Evolutionary conservation across 2,888 invertebrate genomes (phyloP), one percentile per base, ranked within the genome.

Genomic region (Chymomyza procnemis): DNA sequence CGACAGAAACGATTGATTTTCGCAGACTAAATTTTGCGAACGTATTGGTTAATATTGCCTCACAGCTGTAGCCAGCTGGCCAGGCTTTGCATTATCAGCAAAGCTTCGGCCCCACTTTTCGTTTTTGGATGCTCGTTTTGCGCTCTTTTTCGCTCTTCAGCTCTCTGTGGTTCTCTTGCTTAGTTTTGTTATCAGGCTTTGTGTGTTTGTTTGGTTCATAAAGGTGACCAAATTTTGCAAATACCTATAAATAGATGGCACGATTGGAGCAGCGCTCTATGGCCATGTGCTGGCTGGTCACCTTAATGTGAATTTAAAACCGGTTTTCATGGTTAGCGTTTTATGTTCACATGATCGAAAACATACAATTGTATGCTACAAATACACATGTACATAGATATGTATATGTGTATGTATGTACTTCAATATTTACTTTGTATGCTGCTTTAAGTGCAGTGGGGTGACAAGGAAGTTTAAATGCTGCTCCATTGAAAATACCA

Each of bases 1-100:
- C 81, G 70, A 18, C 78, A 66, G 69, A 79, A 75, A 73, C 88
- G 81, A 88, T 89, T 82, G 88, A 80, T 86, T 75, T 87, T 86
- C 78, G 84, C 86, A 67, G 76, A 89, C 89, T 88, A 71, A 87
- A 74, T 76, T n/a, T 19, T 61, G 67, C 71, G 73, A 76, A 71
- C 68, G 69, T 63, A 62, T 65, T 70, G 70, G 57, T 41, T 69
- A 78, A 67, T 73, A 67, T 62, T 63, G 69, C 76, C 65, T 66
- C 66, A 60, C 61, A 67, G 77, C 26, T 55, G 26, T 14, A 3
- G 26, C 22, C 21, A 9, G 41, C 16, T 57, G 16, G 16, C 18
- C 16, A 8, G 34, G 75, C 67, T 75, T 64, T 64, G 30, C 78
- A 80, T 81, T 86, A 81, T 81, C 85, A 81, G 72, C 63, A 54